Percentiles rank a stretch among this genome's conserved stretches.
phyloP scores from a whole-genome alignment of 1,140 invertebrate genomes.

The Tetraneura akinire region DNA sequence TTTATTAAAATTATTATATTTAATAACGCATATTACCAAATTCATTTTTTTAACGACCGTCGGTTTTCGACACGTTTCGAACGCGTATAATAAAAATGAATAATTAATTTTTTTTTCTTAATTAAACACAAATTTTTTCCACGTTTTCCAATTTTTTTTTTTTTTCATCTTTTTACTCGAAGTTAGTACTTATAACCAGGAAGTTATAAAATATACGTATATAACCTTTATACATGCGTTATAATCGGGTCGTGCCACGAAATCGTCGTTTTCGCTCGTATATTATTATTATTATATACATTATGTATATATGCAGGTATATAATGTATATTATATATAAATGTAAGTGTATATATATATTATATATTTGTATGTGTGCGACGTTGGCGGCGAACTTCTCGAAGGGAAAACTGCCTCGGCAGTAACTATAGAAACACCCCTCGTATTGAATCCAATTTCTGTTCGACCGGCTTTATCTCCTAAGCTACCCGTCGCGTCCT shows the following conservation, averaged over 20 bases:
- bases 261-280: background rate
- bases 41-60: too few relatives aligned
- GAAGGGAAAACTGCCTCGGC: constrained; percentile 36
- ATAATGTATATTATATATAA: constrained; percentile 1
- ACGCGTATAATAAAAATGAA: too few relatives aligned
- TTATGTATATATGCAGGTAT: background rate
- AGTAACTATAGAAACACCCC: constrained; percentile 51
- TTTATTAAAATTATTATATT: too few relatives aligned
- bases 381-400: constrained; percentile 5
- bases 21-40: too few relatives aligned
- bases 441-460: constrained; percentile 50
- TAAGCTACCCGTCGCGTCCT: constrained; percentile 40
- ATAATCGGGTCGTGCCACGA: background rate
- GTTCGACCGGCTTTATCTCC: constrained; percentile 40
- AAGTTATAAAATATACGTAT: too few relatives aligned
- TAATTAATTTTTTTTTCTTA: too few relatives aligned
- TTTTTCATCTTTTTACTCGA: too few relatives aligned
- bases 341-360: background rate
- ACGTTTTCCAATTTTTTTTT: too few relatives aligned
- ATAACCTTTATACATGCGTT: too few relatives aligned
- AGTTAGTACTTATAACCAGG: too few relatives aligned
- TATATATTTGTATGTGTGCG: background rate
- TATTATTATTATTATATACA: background rate
- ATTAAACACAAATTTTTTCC: too few relatives aligned
- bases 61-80: too few relatives aligned